phyloP scores from a whole-genome alignment of 2,797 vertebrate species.

The Spinus pinus region DNA sequence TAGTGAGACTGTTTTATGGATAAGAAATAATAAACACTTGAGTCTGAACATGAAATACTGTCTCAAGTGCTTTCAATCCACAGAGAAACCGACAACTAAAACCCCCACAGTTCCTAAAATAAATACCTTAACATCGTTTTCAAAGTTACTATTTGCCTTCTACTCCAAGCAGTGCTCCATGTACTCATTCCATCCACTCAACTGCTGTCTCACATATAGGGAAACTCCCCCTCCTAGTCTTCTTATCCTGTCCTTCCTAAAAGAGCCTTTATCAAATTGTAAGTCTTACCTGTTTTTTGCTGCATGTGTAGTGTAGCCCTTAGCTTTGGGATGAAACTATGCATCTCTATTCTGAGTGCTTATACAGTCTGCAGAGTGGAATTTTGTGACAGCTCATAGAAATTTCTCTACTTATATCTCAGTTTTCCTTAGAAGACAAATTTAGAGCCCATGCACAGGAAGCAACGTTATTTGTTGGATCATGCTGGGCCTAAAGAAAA shows the following conservation, averaged over 20 bases:
- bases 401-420: background rate
- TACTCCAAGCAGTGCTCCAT: background rate
- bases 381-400: background rate
- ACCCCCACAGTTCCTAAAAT: background rate
- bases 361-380: background rate
- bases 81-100: no score
- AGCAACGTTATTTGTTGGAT: background rate
- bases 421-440: background rate
- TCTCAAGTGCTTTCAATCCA: no score
- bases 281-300: background rate
- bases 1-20: no score
- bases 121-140: background rate
- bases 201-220: background rate
- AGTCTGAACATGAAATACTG: no score
- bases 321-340: background rate
- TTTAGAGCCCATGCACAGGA: background rate
- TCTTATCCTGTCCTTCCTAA: background rate
- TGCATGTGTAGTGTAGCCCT: background rate
- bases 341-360: background rate
- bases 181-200: background rate
- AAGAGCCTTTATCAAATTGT: background rate
- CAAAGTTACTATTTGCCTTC: background rate
- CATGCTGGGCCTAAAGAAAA: background rate
- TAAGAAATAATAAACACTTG: no score
- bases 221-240: fast-evolving